Percentiles rank a stretch among this genome's conserved stretches.
phyloP scores from a whole-genome alignment of 2,888 invertebrate genomes.

The Drosophila pegasa region DNA sequence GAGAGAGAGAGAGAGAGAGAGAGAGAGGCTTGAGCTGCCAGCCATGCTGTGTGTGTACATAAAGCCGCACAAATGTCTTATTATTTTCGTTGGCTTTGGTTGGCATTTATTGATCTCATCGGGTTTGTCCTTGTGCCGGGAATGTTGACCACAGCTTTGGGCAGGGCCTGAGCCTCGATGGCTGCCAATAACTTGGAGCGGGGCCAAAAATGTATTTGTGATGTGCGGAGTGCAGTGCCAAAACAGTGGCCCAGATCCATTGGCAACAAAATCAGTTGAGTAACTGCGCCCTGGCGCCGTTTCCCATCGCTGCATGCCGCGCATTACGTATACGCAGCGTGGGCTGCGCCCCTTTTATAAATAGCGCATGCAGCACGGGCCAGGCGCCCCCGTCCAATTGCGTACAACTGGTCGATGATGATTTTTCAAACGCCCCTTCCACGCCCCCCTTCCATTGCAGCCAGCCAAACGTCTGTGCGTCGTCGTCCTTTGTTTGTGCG shows the following conservation, averaged over 20 bases:
- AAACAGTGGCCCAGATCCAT: conserved; percentile 12
- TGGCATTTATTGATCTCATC: conserved; percentile 18
- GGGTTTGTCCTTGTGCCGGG: conserved; percentile 24
- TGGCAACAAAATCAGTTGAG: conserved; percentile 25
- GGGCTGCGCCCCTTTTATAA: background rate
- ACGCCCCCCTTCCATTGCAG: conserved; percentile 27
- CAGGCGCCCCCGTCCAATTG: background rate
- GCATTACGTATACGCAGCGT: conserved; percentile 41
- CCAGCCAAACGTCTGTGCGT: conserved; percentile 6
- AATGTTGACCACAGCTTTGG: conserved; percentile 23
- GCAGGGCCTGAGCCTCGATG: background rate
- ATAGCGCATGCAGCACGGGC: conserved; percentile 9
- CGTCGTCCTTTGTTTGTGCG: conserved; percentile 6
- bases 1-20: too few species aligned
- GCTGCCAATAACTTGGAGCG: conserved; percentile 31
- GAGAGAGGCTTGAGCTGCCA: background rate
- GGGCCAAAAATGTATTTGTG: conserved; percentile 20
- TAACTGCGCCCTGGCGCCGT: conserved; percentile 8
- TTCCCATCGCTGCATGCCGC: conserved; percentile 3
- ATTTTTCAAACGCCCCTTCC: conserved; percentile 17
- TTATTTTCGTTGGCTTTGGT: background rate
- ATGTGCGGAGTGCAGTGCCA: conserved; percentile 11
- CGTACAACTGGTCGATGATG: conserved; percentile 23
- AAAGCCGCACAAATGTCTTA: conserved; percentile 1
- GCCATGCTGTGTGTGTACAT: background rate